phyloP scores from a whole-genome alignment of 1,140 invertebrate genomes.

The Physella acuta region DNA sequence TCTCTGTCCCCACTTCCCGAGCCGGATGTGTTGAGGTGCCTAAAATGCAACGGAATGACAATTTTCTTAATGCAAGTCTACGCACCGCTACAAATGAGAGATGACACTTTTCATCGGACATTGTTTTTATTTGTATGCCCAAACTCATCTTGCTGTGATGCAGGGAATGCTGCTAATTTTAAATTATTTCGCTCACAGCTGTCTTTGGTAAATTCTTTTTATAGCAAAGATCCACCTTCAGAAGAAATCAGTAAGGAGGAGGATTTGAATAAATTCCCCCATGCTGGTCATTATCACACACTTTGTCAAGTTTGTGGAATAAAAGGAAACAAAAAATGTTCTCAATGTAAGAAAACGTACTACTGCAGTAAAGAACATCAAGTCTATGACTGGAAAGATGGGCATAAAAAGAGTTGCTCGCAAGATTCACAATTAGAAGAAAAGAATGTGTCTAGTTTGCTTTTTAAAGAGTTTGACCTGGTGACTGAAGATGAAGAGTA shows the following conservation, averaged over 20 bases:
- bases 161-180: conserved; percentile 71
- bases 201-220: conserved; percentile 76
- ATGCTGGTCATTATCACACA: conserved; percentile 36
- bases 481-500: conserved; percentile 69
- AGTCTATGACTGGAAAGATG: conserved; percentile 79
- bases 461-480: conserved; percentile 70
- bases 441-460: conserved; percentile 13
- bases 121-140: conserved; percentile 87
- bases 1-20: conserved; percentile 75
- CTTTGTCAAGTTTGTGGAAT: conserved; percentile 82
- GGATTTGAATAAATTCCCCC: conserved; percentile 59
- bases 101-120: conserved; percentile 78
- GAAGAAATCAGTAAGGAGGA: conserved; percentile 27
- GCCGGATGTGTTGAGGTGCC: conserved; percentile 69
- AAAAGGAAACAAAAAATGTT: conserved; percentile 73
- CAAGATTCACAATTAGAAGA: background rate
- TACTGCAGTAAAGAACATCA: conserved; percentile 87
- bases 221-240: conserved; percentile 69
- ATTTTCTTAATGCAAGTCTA: conserved; percentile 91
- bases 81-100: conserved; percentile 66
- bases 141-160: conserved; percentile 71
- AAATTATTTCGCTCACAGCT: conserved; percentile 80
- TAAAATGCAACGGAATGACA: conserved; percentile 71
- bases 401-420: conserved; percentile 68
- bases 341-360: conserved; percentile 74